A percentile compares a stretch with the other conserved stretches of the same genome.
Conservation (phyloP, 2,113 vertebrate genomes). For the Fregetta grallaria region DNA sequence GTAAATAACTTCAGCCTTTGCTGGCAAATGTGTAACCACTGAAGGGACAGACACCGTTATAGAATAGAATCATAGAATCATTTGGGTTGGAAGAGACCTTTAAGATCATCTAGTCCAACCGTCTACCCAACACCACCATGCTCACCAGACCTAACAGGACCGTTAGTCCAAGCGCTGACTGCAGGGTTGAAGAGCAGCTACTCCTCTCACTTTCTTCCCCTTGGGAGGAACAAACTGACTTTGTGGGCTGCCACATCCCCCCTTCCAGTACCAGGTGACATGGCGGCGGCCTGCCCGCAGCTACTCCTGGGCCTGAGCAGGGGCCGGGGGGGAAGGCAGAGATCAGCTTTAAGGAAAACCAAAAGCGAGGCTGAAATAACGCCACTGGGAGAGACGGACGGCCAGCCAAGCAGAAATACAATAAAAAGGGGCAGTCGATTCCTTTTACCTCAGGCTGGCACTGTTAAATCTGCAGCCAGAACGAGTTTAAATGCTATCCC, state of each 20-base stretch:
- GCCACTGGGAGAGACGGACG: fast-evolving
- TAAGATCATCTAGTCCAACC: too few species aligned
- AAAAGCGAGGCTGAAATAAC: not conserved
- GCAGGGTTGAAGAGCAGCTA: not conserved
- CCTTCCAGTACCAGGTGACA: fast-evolving
- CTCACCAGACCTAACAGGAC: too few species aligned
- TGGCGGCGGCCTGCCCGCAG: fast-evolving
- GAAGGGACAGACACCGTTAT: too few species aligned
- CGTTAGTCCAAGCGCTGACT: fast-evolving
- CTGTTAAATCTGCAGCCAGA: not conserved
- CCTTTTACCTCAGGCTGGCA: not conserved
- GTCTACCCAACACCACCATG: too few species aligned
- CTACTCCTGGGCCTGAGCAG: not conserved
- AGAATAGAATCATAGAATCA: too few species aligned
- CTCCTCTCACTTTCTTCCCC: not conserved
- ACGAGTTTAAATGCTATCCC: too few species aligned
- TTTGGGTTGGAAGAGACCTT: too few species aligned
- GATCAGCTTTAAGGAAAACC: not conserved
- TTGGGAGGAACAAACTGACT: not conserved
- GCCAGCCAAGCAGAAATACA: not conserved
- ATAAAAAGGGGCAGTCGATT: not conserved
- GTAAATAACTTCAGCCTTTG: not conserved
- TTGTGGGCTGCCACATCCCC: not conserved
- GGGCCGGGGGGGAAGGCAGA: not conserved
- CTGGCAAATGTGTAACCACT: not conserved